Conservation (phyloP, 2,797 vertebrate genomes). For the Neopelma chrysocephalum region DNA sequence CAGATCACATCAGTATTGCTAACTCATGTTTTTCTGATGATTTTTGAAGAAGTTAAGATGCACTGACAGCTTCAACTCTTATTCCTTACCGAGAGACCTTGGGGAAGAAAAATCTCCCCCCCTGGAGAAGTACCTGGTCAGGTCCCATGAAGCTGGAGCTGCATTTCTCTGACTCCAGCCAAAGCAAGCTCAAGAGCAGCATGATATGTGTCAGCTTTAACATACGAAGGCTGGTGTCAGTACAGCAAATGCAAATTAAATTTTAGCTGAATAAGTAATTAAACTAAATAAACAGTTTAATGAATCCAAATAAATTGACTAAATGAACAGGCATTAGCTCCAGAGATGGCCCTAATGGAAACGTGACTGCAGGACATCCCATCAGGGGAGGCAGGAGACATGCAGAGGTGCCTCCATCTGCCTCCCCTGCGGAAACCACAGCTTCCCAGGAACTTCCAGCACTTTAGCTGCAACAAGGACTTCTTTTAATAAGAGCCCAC, state of each 20-base stretch:
- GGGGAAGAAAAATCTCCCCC: not conserved
- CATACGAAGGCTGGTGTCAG: not conserved
- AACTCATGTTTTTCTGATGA: not conserved
- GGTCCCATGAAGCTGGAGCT: not conserved
- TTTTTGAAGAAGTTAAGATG: not conserved
- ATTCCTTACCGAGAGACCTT: not conserved
- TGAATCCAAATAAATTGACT: not conserved
- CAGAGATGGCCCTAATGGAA: not conserved
- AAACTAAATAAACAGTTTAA: not conserved
- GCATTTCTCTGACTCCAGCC: not conserved
- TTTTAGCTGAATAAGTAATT: not conserved
- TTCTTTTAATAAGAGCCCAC: not conserved
- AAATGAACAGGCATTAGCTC: not conserved
- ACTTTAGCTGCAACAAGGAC: not conserved
- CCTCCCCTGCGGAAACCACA: not conserved
- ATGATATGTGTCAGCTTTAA: not conserved
- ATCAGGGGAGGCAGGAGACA: not conserved
- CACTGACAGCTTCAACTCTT: not conserved
- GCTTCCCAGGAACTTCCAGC: not conserved
- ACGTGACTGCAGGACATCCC: not conserved
- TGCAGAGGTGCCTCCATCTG: not conserved
- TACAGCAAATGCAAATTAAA: not conserved
- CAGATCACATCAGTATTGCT: rapidly evolving
- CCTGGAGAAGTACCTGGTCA: not conserved
- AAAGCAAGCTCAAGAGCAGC: not conserved